Evolutionary conservation across 1,140 invertebrate species (phyloP).

Genomic region (Drosophila ambigua): DNA sequence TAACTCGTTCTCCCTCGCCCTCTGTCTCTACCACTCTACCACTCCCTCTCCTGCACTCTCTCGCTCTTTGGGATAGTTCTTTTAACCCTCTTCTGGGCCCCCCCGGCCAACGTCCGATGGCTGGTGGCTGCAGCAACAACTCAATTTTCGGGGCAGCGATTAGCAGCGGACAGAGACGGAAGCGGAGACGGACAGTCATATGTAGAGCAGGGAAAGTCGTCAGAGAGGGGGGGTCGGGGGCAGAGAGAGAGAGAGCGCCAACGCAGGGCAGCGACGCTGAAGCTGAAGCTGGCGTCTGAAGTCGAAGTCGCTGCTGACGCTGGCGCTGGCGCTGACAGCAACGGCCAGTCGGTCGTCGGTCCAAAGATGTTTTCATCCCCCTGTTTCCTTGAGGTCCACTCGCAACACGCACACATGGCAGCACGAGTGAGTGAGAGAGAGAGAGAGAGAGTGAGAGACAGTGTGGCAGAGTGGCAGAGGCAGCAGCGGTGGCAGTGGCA

Average conservation of each 20-base stretch:
- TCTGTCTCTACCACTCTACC: no score
- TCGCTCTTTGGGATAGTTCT: constrained; percentile 6
- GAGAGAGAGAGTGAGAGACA: constrained; percentile 17
- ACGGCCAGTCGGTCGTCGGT: constrained; percentile 24
- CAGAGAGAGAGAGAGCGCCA: constrained; percentile 36
- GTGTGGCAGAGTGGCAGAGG: constrained; percentile 14
- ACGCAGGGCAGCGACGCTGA: constrained; percentile 5
- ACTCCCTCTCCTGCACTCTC: no score
- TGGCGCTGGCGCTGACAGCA: constrained; percentile 22
- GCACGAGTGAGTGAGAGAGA: constrained; percentile 8
- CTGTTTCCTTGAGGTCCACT: constrained; percentile 73
- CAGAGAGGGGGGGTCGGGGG: background rate
- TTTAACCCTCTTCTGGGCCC: constrained; percentile 7
- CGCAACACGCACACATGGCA: constrained; percentile 56
- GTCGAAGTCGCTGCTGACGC: constrained; percentile 14
- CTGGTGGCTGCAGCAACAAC: constrained; percentile 25
- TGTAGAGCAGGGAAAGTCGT: constrained; percentile 1
- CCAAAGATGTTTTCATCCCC: constrained; percentile 72
- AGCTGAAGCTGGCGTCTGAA: background rate
- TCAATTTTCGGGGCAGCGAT: constrained; percentile 55
- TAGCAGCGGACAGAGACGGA: constrained; percentile 36
- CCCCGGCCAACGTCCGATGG: background rate
- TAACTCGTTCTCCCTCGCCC: no score
- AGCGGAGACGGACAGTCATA: background rate
- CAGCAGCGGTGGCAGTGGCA: no score